Evolutionary conservation across 2,113 vertebrate species (phyloP).

Genomic region (Mesembrinibis cayennensis): DNA sequence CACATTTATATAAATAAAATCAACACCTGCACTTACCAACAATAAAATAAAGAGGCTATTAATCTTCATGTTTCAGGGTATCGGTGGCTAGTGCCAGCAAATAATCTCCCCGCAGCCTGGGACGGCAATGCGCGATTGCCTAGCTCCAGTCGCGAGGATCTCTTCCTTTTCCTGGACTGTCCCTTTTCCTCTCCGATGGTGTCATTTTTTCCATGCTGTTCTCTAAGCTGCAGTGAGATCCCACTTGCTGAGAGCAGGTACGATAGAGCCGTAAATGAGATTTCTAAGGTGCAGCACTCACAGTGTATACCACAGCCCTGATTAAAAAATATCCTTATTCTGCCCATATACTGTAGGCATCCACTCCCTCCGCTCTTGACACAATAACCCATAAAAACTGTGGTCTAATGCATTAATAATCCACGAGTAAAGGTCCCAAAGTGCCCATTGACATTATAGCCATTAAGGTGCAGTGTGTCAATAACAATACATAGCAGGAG

Average conservation of each 20-base stretch:
- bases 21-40: slow-evolving; percentile 47
- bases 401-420: slow-evolving; percentile 64
- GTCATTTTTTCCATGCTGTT: background rate
- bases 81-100: background rate
- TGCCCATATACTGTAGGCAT: background rate
- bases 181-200: background rate
- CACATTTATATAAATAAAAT: slow-evolving; percentile 42
- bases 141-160: background rate
- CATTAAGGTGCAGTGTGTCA: slow-evolving; percentile 57
- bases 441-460: slow-evolving; percentile 66
- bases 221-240: background rate
- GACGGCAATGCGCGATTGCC: background rate
- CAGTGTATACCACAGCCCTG: background rate
- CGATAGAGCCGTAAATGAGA: background rate
- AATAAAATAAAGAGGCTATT: slow-evolving; percentile 49
- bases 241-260: background rate
- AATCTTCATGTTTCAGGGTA: slow-evolving; percentile 41
- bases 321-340: slow-evolving; percentile 10
- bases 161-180: background rate
- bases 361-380: slow-evolving; percentile 33
- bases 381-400: slow-evolving; percentile 49
- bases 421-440: slow-evolving; percentile 42
- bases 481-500: slow-evolving; percentile 33
- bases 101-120: background rate
- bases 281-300: background rate